Evolutionary conservation across 2,888 invertebrate species (phyloP).

Genomic region (Limenitis camilla): DNA sequence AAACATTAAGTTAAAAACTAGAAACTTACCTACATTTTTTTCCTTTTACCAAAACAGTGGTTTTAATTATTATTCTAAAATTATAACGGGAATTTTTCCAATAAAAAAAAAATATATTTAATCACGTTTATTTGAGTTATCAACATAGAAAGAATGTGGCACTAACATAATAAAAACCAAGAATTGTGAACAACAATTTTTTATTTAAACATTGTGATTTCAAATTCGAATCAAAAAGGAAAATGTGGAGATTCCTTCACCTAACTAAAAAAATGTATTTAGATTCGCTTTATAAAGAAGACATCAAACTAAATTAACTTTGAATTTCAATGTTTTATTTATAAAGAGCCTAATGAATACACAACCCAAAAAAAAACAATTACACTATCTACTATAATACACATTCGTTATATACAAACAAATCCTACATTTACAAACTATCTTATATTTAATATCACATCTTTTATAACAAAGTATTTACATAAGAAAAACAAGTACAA

Average conservation of each 20-base stretch:
- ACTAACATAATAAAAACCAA: not conserved
- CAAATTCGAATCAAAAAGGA: not conserved
- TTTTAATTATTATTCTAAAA: no score
- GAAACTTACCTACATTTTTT: no score
- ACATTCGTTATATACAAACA: conserved; percentile 8
- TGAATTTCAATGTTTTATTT: no score
- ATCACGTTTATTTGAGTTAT: no score
- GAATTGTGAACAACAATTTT: not conserved
- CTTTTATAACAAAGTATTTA: conserved; percentile 29
- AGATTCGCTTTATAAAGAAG: not conserved
- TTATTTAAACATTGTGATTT: not conserved
- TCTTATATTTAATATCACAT: conserved; percentile 61
- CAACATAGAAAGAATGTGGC: not conserved
- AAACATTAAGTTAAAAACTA: no score
- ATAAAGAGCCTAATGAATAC: no score
- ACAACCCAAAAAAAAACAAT: no score
- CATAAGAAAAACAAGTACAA: conserved; percentile 19
- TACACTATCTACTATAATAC: conserved; percentile 5
- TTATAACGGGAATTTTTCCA: no score
- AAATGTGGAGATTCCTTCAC: conserved; percentile 17
- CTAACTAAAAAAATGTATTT: conserved; percentile 2
- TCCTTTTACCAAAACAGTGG: no score
- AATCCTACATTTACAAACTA: conserved; percentile 7
- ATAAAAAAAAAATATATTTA: no score
- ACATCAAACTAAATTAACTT: conserved; percentile 1